Percentiles rank a stretch among this genome's conserved stretches.
Evolutionary conservation across 2,888 invertebrate species (phyloP).

Genomic region (Pseudolycoriella hygida): DNA sequence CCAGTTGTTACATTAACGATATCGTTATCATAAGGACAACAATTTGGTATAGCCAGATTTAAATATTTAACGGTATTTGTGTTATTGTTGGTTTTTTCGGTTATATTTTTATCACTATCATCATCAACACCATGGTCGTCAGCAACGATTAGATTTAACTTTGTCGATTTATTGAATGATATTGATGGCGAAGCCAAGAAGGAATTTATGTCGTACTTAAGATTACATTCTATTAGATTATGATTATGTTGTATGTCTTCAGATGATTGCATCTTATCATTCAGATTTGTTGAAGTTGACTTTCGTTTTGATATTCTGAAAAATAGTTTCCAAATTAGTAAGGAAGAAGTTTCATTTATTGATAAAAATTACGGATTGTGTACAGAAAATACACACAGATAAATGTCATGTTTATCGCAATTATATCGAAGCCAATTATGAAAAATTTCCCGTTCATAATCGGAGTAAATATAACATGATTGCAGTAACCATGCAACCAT

Average conservation of each 20-base stretch:
- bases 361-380: too few relatives aligned
- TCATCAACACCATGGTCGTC: not conserved
- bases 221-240: not conserved
- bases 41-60: constrained; percentile 1
- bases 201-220: constrained; percentile 1
- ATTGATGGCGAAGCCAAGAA: constrained; percentile 1
- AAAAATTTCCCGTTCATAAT: too few relatives aligned
- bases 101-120: not conserved
- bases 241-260: constrained; percentile 1
- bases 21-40: not conserved
- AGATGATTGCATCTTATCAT: not conserved
- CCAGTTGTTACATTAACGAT: not conserved
- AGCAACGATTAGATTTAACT: not conserved
- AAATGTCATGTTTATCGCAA: too few relatives aligned
- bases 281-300: not conserved
- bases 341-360: too few relatives aligned
- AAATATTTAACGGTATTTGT: not conserved
- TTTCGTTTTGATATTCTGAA: constrained; percentile 1
- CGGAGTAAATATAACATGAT: too few relatives aligned
- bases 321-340: too few relatives aligned
- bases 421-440: too few relatives aligned
- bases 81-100: not conserved
- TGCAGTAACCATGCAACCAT: too few relatives aligned
- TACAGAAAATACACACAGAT: too few relatives aligned
- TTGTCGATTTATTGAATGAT: not conserved